Percentiles rank a stretch among this genome's conserved stretches.
phyloP scores from a whole-genome alignment of 2,888 invertebrate genomes.

The Papilio elwesi region DNA sequence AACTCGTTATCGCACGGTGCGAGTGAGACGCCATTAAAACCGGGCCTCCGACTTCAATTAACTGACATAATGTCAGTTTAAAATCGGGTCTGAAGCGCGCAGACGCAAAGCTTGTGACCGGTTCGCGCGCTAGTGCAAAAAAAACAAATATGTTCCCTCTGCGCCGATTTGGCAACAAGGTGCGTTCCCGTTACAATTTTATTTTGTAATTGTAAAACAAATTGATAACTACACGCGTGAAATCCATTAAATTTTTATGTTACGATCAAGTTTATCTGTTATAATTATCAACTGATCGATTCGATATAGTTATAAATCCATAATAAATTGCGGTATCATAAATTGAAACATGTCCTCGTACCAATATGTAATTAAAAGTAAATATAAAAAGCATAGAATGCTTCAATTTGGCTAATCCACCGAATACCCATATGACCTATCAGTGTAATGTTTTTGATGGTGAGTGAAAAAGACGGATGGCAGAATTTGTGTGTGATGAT shows the following conservation, averaged over 20 bases:
- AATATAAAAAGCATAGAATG: too few relatives aligned
- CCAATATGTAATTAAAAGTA: background rate
- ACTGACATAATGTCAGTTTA: conserved; percentile 61
- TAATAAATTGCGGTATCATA: background rate
- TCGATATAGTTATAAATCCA: background rate
- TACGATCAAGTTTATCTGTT: conserved; percentile 5
- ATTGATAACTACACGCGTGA: background rate
- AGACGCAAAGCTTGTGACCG: conserved; percentile 55
- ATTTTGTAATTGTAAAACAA: background rate
- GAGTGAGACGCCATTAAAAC: conserved; percentile 69
- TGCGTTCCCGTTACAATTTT: conserved; percentile 55
- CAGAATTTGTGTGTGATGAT: background rate
- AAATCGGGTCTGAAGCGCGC: conserved; percentile 60
- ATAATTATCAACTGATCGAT: background rate
- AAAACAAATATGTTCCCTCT: conserved; percentile 71
- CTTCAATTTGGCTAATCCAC: too few relatives aligned
- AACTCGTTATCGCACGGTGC: conserved; percentile 65
- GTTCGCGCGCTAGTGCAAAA: conserved; percentile 54
- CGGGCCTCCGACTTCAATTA: conserved; percentile 55
- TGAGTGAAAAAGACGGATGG: too few relatives aligned
- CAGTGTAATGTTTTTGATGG: too few relatives aligned
- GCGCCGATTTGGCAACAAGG: conserved; percentile 78
- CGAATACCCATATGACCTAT: too few relatives aligned
- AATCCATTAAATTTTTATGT: conserved; percentile 4
- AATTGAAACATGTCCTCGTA: background rate